A percentile compares a stretch with the other conserved stretches of the same genome.
Evolutionary conservation across 2,888 invertebrate species (phyloP).

Genomic region (Athetis lepigone): DNA sequence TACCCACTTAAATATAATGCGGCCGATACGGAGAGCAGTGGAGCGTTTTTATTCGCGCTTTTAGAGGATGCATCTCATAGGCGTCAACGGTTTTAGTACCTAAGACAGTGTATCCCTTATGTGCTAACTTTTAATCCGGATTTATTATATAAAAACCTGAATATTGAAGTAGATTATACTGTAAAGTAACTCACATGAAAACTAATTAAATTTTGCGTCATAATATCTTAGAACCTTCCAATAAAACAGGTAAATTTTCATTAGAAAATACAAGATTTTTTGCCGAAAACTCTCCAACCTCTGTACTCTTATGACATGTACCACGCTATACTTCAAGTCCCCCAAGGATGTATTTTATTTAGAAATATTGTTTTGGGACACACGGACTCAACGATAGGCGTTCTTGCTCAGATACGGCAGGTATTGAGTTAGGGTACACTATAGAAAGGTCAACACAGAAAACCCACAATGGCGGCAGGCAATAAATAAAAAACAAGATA

Average conservation of each 20-base stretch:
- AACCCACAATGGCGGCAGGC: neutral
- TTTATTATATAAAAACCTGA: too few species aligned
- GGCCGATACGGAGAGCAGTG: slow-evolving; percentile 81
- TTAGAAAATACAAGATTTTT: neutral
- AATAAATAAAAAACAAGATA: neutral
- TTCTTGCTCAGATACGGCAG: slow-evolving; percentile 70
- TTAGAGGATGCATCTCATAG: slow-evolving; percentile 49
- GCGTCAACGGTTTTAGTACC: slow-evolving; percentile 45
- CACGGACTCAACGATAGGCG: slow-evolving; percentile 75
- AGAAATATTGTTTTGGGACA: slow-evolving; percentile 86
- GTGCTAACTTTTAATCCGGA: too few species aligned
- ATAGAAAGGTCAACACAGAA: slow-evolving; percentile 10
- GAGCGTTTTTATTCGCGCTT: slow-evolving; percentile 77
- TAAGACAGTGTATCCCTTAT: too few species aligned
- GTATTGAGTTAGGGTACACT: slow-evolving; percentile 74
- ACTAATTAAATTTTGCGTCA: too few species aligned
- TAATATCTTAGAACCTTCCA: too few species aligned
- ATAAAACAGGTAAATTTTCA: neutral
- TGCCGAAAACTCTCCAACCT: neutral
- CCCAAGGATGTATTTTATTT: slow-evolving; percentile 83
- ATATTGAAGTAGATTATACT: too few species aligned
- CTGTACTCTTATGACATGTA: slow-evolving; percentile 39
- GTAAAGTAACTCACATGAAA: too few species aligned
- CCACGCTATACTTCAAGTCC: slow-evolving; percentile 64
- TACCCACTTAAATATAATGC: slow-evolving; percentile 89